Evolutionary conservation across 2,888 invertebrate species (phyloP), one percentile per base, ranked within the genome.

Genomic region (Thalpophila matura): DNA sequence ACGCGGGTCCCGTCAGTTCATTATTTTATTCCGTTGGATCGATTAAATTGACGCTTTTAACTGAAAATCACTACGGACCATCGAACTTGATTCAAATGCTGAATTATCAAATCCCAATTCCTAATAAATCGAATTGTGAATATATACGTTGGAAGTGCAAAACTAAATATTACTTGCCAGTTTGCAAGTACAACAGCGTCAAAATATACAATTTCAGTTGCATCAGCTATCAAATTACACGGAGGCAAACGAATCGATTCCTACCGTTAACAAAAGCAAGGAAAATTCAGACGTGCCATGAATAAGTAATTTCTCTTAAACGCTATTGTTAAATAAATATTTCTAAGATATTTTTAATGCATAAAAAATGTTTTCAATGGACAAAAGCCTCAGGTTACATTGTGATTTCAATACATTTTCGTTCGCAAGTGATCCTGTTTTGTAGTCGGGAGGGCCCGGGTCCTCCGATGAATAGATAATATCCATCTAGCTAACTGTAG

Each of bases 321-420:
- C 84, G 88, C 84, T 87, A 87, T 91, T 92, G 91, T 91, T 89
- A 87, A 88, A 87, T 89, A 90, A 91, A 91, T 88, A 90, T 90
- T 88, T 86, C 84, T 80, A 59, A 78, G 80, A 80, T 77, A 78
- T 81, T 81, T 84, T 79, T 74, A 79, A 79, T 79, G 79, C 75
- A 85, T 86, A 89, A 89, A 88, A 89, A 88, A 86, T 88, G 88
- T 88, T 87, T 88, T 86, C 81, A 89, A 84, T 87, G 88, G 85
- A 91, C 90, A 92, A 92, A 89, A 85, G 86, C 84, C 79, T 85
- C 86, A 87, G 91, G 91, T 91, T 92, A 90, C 89, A 92, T 92
- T 93, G 91, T 93, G 92, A 92, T 93, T 94, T 93, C 92, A 92
- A 93, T 94, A 91, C 90, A 90, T 93, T 94, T 92, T 91, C 90